These are phyloP conservation scores for Scaptodrosophila lebanonensis DNA, from an alignment of 1,140 invertebrate genomes.

Conservation along the genomic window DNA sequence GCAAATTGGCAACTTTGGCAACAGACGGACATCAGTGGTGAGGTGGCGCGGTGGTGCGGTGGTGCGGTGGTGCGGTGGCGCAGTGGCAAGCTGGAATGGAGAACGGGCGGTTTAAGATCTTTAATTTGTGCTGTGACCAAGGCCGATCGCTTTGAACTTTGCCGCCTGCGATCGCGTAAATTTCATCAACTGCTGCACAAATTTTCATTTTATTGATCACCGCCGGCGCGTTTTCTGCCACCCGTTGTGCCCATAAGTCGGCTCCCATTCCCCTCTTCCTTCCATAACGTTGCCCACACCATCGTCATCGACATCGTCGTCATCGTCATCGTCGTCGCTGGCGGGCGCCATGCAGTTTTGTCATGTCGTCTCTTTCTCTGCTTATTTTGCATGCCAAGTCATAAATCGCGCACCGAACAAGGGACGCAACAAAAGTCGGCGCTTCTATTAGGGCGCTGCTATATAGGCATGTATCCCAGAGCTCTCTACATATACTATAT, in stretches of 20 bases:
- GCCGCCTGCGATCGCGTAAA: conserved; percentile 71
- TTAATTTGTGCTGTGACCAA: conserved; percentile 13
- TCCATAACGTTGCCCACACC: conserved; percentile 11
- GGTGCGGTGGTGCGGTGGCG: too few species aligned
- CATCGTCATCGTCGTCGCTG: conserved; percentile 29
- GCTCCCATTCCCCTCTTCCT: too few species aligned
- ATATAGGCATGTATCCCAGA: too few species aligned
- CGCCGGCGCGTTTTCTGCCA: conserved; percentile 23
- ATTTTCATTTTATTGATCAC: conserved; percentile 46
- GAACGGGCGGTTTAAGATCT: too few species aligned
- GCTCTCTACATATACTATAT: too few species aligned
- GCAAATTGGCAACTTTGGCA: conserved; percentile 54
- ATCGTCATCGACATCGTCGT: conserved; percentile 1
- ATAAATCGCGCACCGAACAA: conserved; percentile 66
- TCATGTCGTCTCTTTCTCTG: conserved; percentile 22
- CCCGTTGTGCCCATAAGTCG: conserved; percentile 40
- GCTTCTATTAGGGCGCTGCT: conserved; percentile 46
- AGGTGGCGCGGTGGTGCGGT: too few species aligned
- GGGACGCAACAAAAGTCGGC: conserved; percentile 21
- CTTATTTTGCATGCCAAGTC: conserved; percentile 62
- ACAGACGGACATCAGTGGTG: too few species aligned
- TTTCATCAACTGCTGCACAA: conserved; percentile 73
- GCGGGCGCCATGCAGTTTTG: conserved; percentile 61
- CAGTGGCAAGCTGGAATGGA: too few species aligned
- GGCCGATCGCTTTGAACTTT: conserved; percentile 55